Conservation (phyloP, 2,113 vertebrate genomes). For the Heterochromis multidens region DNA sequence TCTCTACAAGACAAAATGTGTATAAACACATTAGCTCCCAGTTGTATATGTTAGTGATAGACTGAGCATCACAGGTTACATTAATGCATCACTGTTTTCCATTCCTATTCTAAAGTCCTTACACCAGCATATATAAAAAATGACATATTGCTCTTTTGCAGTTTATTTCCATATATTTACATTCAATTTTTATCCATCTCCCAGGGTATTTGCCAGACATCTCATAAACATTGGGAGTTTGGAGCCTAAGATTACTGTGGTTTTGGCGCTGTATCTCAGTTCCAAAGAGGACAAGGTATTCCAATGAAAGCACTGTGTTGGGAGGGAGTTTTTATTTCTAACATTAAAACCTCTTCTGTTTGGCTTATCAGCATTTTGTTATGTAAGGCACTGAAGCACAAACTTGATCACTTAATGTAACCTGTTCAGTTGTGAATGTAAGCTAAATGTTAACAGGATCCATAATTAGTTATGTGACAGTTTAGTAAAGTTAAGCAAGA, state of each 20-base stretch:
- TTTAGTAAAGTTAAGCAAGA: background rate
- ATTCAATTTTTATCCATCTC: conserved; percentile 19
- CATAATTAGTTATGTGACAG: background rate
- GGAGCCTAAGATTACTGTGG: conserved; percentile 10
- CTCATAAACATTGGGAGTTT: background rate
- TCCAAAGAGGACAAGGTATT: conserved; percentile 5
- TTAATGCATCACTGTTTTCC: conserved; percentile 23
- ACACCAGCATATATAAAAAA: conserved; percentile 30
- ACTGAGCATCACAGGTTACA: conserved; percentile 24
- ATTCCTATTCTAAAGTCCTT: conserved; percentile 26
- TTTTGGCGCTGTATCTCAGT: conserved; percentile 20
- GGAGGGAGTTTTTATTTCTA: conserved; percentile 5
- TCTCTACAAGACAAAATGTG: background rate
- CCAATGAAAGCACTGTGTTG: background rate
- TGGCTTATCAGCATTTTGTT: conserved; percentile 6
- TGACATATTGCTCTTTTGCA: conserved; percentile 23
- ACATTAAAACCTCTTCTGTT: conserved; percentile 1
- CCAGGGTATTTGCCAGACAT: conserved; percentile 17
- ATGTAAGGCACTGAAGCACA: background rate
- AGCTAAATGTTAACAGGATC: background rate
- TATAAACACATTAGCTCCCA: conserved; percentile 11
- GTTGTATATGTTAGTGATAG: background rate
- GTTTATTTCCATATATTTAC: conserved; percentile 50
- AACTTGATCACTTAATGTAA: background rate
- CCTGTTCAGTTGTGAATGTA: background rate